Base-by-base conservation (phyloP, 1,140 invertebrate genomes). In the Eueides isabella region DNA sequence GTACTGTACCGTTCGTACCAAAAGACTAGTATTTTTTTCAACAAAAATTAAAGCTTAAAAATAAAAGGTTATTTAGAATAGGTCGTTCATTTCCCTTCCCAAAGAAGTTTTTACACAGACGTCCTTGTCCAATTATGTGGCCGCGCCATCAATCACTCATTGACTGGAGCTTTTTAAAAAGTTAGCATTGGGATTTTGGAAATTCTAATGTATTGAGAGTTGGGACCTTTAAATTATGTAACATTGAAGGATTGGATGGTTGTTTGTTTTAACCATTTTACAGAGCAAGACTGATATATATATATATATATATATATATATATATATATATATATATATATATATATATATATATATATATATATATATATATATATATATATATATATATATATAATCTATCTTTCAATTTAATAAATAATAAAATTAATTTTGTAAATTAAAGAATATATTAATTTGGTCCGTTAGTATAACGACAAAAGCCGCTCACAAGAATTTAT, bases 111-210 rank as follows among this genome's bases (percentile, higher is more conserved):
- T 73, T 71, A 80, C 76, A 85, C 70, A 84, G 79, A 82, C 79
- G 78, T 77, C 75, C 78, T 77, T 84, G 78, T 84, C 80, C 81
- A 85, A 85, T 87, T 85, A 84, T 71, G 76, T 71, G 76, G 72
- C 68, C 68, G 78, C 72, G 67, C 73, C 80, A 87, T 89, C 81
- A 81, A 86, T 89, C 85, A 84, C 83, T 61, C 81, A 85, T 85
- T 82, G 85, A 85, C 78, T 73, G 72, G 76, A 78, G 70, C 73
- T 74, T 74, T 82, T 83, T 82, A 78, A 81, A 80, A 82, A 79
- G 76, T 76, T 67, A 72, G 71, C 67, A 73, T 29, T 35, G 68
- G 72, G 41, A 71, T 71, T 75, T 71, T 26, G 64, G 66, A 69
- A 31, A 70, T 69, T 70, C 44, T 70, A 75, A 75, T 75, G 66